A percentile compares a stretch with the other conserved stretches of the same genome.
These are phyloP conservation scores for Porites australiensis DNA, from an alignment of 64 coral and sea anemone genomes.

Conservation along the genomic window DNA sequence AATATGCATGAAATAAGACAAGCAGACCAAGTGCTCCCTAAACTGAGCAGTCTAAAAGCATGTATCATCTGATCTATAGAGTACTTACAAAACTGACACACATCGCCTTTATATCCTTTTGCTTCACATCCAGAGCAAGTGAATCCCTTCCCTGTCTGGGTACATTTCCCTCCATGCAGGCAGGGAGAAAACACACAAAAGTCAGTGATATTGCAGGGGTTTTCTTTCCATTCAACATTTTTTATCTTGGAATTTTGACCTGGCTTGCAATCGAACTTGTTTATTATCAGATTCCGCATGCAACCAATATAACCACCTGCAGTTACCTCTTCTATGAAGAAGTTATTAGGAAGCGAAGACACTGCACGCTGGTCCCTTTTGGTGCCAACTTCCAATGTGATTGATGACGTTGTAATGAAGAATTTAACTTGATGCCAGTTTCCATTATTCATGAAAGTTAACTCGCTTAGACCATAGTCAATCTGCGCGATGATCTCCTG, in stretches of 20 bases:
- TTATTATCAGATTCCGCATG: conserved; percentile 33
- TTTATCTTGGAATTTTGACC: background rate
- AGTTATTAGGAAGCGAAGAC: background rate
- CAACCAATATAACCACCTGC: conserved; percentile 64
- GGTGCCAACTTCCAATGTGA: background rate
- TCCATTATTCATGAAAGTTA: conserved; percentile 1
- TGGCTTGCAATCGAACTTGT: background rate
- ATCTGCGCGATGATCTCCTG: background rate
- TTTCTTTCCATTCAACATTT: background rate
- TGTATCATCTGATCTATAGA: too few species aligned
- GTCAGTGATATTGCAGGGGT: conserved; percentile 60
- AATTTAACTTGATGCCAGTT: conserved; percentile 60
- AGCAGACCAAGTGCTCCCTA: too few species aligned
- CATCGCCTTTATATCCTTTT: conserved; percentile 13
- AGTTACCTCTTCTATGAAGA: conserved; percentile 21
- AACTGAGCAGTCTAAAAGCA: too few species aligned
- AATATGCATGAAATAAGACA: too few species aligned
- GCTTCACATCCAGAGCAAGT: conserved; percentile 20
- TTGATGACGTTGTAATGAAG: background rate
- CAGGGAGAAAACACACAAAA: conserved; percentile 57
- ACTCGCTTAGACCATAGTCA: background rate
- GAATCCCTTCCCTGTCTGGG: conserved; percentile 39
- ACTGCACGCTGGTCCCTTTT: background rate
- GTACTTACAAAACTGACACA: conserved; percentile 72
- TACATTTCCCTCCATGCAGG: conserved; percentile 34